Evolutionary conservation across 2,888 invertebrate species (phyloP).

Genomic region (Stegophylla sp.): DNA sequence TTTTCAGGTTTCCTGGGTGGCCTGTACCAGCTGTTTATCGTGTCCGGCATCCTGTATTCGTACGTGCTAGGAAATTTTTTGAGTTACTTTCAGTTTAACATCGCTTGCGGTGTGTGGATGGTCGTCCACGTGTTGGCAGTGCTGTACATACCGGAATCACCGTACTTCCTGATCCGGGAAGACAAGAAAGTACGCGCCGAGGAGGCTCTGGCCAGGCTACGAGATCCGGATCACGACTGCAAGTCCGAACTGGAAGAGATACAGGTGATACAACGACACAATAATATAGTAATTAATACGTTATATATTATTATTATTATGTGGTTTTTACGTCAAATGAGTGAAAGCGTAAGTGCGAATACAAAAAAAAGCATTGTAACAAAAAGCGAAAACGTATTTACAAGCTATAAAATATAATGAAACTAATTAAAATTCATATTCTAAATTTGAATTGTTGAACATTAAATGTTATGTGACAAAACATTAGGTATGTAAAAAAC

Average conservation of each 20-base stretch:
- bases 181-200: conserved; percentile 69
- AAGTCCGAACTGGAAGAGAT: conserved; percentile 71
- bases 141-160: conserved; percentile 77
- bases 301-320: too few relatives aligned
- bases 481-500: too few relatives aligned
- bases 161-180: conserved; percentile 73
- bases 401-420: too few relatives aligned
- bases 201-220: conserved; percentile 72
- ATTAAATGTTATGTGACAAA: too few relatives aligned
- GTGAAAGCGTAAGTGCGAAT: too few relatives aligned
- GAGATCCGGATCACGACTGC: conserved; percentile 74
- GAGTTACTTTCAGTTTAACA: conserved; percentile 76
- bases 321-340: too few relatives aligned
- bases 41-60: conserved; percentile 79
- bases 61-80: conserved; percentile 78
- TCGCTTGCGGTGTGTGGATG: conserved; percentile 73
- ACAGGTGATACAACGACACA: conserved; percentile 4
- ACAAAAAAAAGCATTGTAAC: too few relatives aligned
- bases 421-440: too few relatives aligned
- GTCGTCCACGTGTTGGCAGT: conserved; percentile 73
- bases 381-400: too few relatives aligned
- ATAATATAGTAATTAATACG: too few relatives aligned
- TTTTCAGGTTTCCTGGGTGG: conserved; percentile 73
- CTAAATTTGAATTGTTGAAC: too few relatives aligned
- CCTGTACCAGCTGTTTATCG: conserved; percentile 78